These are phyloP conservation scores for Cyanoliseus patagonus DNA, from an alignment of 2,113 vertebrate species.

Conservation along the genomic window DNA sequence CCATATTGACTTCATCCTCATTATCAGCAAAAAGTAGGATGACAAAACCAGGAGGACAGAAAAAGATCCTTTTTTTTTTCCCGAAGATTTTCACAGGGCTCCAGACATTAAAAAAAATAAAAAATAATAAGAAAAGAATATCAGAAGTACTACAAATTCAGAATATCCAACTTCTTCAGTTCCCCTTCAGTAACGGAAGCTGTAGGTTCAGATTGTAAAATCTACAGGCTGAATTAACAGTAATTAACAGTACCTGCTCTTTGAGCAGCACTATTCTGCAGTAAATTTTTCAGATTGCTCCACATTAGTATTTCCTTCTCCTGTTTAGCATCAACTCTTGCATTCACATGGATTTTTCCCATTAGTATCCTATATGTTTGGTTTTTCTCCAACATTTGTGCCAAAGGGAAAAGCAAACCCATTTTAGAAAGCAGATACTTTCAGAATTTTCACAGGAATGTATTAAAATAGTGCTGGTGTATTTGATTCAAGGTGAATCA, in stretches of 20 bases:
- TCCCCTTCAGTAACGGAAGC: not conserved
- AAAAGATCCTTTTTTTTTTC: not conserved
- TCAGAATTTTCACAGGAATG: not conserved
- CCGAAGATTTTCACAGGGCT: not conserved
- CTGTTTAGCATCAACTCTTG: not conserved
- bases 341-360: not conserved
- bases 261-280: not conserved
- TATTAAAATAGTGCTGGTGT: not conserved
- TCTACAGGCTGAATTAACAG: not conserved
- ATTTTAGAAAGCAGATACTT: not conserved
- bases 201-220: not conserved
- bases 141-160: not conserved
- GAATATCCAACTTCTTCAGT: not conserved
- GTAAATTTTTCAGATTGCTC: not conserved
- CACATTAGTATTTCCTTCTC: not conserved
- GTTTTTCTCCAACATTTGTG: not conserved
- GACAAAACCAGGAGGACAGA: not conserved
- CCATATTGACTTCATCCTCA: not conserved
- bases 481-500: not conserved
- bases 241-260: not conserved
- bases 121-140: not conserved
- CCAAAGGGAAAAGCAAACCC: not conserved
- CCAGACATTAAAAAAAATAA: not conserved
- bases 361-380: not conserved
- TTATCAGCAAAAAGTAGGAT: not conserved